These are phyloP conservation scores for Amblyjoppa proteus DNA, from an alignment of 2,888 invertebrate genomes.

Conservation along the genomic window DNA sequence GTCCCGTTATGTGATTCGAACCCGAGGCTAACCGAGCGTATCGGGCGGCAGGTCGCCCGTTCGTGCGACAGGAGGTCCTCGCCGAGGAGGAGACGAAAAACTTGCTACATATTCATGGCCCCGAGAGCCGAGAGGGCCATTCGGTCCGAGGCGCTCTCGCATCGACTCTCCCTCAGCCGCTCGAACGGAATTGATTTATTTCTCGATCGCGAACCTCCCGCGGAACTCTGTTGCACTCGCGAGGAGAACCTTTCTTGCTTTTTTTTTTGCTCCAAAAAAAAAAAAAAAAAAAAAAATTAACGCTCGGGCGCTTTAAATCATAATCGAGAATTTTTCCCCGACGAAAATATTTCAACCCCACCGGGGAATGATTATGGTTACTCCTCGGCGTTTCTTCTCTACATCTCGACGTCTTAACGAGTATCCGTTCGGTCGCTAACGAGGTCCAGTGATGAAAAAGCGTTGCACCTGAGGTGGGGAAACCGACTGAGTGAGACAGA, in stretches of 20 bases:
- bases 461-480: background rate
- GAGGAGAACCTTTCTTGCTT: background rate
- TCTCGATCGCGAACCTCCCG: constrained; percentile 40
- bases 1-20: constrained; percentile 57
- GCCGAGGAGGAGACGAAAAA: constrained; percentile 63
- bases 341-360: constrained; percentile 25
- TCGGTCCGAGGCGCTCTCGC: constrained; percentile 30
- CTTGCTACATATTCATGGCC: constrained; percentile 69
- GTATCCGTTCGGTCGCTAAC: constrained; percentile 65
- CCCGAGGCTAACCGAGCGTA: constrained; percentile 28
- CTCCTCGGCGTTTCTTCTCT: constrained; percentile 27
- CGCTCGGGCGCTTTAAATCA: constrained; percentile 38
- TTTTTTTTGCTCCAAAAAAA: background rate
- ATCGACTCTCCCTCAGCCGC: constrained; percentile 51
- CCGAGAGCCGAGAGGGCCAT: constrained; percentile 9
- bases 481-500: constrained; percentile 46
- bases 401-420: constrained; percentile 61
- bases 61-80: constrained; percentile 36
- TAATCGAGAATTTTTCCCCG: constrained; percentile 41
- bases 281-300: constrained; percentile 21
- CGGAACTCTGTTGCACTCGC: background rate
- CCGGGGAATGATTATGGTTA: constrained; percentile 18
- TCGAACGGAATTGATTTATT: constrained; percentile 66
- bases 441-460: constrained; percentile 52
- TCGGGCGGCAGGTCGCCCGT: constrained; percentile 26